Conservation (phyloP, 2,797 vertebrate genomes). For the Artibeus lituratus region DNA sequence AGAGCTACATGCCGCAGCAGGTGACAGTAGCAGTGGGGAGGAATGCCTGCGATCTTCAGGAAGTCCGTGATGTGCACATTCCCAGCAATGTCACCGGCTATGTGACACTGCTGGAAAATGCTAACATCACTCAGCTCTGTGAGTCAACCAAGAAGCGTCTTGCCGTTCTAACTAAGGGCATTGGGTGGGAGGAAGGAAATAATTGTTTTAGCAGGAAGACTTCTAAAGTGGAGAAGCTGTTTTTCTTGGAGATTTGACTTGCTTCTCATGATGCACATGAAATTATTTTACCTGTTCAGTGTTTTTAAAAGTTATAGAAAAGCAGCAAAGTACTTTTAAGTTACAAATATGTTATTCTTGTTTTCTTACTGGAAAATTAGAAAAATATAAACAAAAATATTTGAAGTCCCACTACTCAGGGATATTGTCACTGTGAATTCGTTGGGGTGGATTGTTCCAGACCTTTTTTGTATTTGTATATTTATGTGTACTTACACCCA, state of each 20-base stretch:
- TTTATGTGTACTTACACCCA: not conserved
- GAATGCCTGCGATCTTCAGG: slow-evolving; percentile 90
- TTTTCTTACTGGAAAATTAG: slow-evolving; percentile 36
- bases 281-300: not conserved
- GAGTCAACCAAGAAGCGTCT: slow-evolving; percentile 81
- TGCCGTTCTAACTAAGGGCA: not conserved
- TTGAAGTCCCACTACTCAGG: not conserved
- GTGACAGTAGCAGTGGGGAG: slow-evolving; percentile 95
- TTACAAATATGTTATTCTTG: slow-evolving; percentile 28
- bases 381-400: slow-evolving; percentile 26
- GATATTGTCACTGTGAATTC: not conserved
- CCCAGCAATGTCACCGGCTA: slow-evolving; percentile 98
- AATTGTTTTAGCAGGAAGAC: not conserved
- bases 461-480: not conserved
- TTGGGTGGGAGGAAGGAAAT: not conserved
- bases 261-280: not conserved
- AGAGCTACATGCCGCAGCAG: slow-evolving; percentile 99
- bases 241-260: slow-evolving; percentile 17
- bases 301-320: slow-evolving; percentile 40
- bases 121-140: slow-evolving; percentile 97
- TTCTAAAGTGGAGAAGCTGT: not conserved
- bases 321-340: not conserved
- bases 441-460: not conserved
- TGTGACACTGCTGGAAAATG: slow-evolving; percentile 95
- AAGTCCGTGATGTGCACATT: slow-evolving; percentile 96